phyloP scores from a whole-genome alignment of 1,140 invertebrate genomes.

The Battus philenor region DNA sequence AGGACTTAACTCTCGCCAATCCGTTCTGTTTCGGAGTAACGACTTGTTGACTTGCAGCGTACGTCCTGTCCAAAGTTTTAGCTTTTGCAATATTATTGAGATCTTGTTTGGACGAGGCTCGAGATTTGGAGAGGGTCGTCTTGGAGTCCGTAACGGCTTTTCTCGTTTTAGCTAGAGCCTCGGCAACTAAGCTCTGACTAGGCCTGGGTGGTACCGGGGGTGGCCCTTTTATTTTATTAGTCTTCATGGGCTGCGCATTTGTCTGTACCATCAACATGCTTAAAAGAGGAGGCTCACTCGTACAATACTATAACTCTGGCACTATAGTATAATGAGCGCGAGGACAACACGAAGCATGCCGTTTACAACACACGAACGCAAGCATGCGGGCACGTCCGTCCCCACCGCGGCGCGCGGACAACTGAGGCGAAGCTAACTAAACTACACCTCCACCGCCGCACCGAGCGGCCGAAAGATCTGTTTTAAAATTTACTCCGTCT shows the following conservation, averaged over 20 bases:
- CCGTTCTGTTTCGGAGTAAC: conserved; percentile 71
- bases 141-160: conserved; percentile 75
- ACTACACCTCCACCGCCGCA: conserved; percentile 19
- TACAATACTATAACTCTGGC: conserved; percentile 66
- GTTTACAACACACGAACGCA: conserved; percentile 48
- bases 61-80: conserved; percentile 63
- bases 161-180: conserved; percentile 80
- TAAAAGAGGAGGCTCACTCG: conserved; percentile 50
- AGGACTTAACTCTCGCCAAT: conserved; percentile 69
- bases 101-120: conserved; percentile 56
- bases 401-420: conserved; percentile 26
- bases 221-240: conserved; percentile 74
- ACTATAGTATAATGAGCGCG: conserved; percentile 69
- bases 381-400: conserved; percentile 29
- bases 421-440: conserved; percentile 31
- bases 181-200: conserved; percentile 81
- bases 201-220: conserved; percentile 85
- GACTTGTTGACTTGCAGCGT: conserved; percentile 57
- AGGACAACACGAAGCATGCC: conserved; percentile 44
- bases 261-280: conserved; percentile 71
- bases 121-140: conserved; percentile 64
- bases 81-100: conserved; percentile 41
- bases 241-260: conserved; percentile 67
- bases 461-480: background rate
- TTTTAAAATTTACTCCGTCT: background rate